Evolutionary conservation across 1,140 invertebrate species (phyloP), one percentile per base, ranked within the genome.

Genomic region (Sycophila sp.): DNA sequence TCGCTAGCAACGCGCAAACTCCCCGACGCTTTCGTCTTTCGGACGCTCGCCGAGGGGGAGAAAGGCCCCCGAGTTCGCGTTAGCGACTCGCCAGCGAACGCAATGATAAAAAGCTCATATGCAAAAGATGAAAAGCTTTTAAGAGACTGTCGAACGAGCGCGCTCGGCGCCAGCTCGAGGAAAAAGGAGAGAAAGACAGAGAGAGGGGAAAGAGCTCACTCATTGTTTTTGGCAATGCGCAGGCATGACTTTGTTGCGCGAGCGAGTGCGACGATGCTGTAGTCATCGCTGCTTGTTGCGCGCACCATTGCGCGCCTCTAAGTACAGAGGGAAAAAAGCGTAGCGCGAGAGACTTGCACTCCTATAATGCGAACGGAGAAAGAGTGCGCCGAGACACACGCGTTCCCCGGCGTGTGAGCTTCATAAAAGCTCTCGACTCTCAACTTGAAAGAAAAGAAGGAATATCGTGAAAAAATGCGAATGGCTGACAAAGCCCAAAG

Each of bases 81-180:
- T 10, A 19, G 34, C 45, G 36, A 45, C 49, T 45, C 55, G 58
- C 49, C 59, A 67, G 60, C 15, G 51, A 56, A 28, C 42, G 78
- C 80, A 75, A 81, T 80, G 80, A 83, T 83, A 83, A 85, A 85
- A 83, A 86, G 83, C 81, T 79, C 77, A 81, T 78, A 78, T 80
- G 80, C 74, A 76, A 80, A 83, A 83, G 81, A 84, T 85, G 80
- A 85, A 81, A 85, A 86, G 82, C 83, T 83, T 81, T 83, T 78
- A 75, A 79, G 72, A 80, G 77, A 77, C 71, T 73, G 74, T 75
- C 75, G 56, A 58, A 77, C 77, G 8, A 45, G 38, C n/a, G 38
- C 17, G 38, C n/a, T 28, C 17, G 40, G 26, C 32, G 68, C 53
- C 34, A 26, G 10, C 15, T 75, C 73, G 76, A 73, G 76, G 77